Evolutionary conservation across 2,797 vertebrate species (phyloP), one percentile per base, ranked within the genome.

Genomic region (Periophthalmus magnuspinnatus): DNA sequence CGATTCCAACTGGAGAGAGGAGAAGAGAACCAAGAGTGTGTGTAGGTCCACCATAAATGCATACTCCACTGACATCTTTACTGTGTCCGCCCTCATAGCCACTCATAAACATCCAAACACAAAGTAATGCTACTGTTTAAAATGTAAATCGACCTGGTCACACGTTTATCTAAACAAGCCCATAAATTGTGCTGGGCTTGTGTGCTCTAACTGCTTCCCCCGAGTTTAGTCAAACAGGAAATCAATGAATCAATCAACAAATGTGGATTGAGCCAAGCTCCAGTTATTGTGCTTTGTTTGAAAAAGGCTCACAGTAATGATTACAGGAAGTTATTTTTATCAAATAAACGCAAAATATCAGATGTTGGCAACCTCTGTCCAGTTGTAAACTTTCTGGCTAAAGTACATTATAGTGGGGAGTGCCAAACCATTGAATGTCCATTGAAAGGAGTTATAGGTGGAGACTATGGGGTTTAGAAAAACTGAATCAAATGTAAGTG

Each of bases 81-180:
- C 75, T 34, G 81, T 33, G 67, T 79, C 66, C 78, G 67, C 80
- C 60, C 88, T 90, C 83, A 87, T 55, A 60, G 76, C 45, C 57
- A 79, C 63, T 88, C 83, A 80, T 88, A 87, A 90, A 90, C 61
- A 76, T 71, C 34, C 33, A 1, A 75, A 54, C 73, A 59, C 70
- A 72, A 83, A 75, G 54, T 80, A 85, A 85, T 81, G 81, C 77
- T 82, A 79, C 74, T 67, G 81, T 90, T 89, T 83, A 78, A 87
- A 88, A 88, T 89, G 86, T 83, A 88, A 86, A 91, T 83, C 3
- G 67, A 73, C 66, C 62, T 68, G 60, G 34, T 56, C 58, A 81
- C 84, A 81, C 78, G 71, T 86, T 84, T 38, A 61, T 81, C 72
- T 67, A 57, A 81, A 88, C 71, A 79, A 85, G 70, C 52, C 66